Evolutionary conservation across 2,888 invertebrate species (phyloP).

Genomic region (Lepidocyrtoides sp.): DNA sequence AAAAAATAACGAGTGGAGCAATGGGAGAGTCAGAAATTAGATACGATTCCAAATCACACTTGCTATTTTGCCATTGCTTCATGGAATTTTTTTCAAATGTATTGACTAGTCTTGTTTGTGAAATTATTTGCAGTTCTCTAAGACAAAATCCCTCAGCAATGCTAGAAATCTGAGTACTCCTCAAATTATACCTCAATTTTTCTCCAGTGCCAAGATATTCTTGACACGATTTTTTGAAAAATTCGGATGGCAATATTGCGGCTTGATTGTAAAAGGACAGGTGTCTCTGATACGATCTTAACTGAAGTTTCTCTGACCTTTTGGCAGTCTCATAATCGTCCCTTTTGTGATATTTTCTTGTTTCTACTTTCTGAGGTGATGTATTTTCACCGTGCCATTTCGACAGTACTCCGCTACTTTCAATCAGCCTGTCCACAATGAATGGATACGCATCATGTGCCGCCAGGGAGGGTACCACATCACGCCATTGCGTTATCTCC

Average conservation of each 20-base stretch:
- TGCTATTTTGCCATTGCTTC: neutral
- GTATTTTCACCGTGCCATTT: neutral
- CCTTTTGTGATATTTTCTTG: neutral
- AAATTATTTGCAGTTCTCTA: neutral
- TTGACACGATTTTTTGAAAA: neutral
- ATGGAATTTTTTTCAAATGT: neutral
- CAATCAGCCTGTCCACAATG: conserved; percentile 43
- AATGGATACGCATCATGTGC: conserved; percentile 58
- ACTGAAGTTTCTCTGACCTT: neutral
- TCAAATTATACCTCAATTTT: neutral
- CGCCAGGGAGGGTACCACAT: conserved; percentile 13
- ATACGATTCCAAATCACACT: neutral
- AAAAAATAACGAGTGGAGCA: neutral
- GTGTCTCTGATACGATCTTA: conserved; percentile 15
- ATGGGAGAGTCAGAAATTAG: neutral
- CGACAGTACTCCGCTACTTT: conserved; percentile 31
- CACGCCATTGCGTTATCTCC: conserved; percentile 57
- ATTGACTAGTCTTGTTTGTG: neutral
- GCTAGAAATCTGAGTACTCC: neutral
- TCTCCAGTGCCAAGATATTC: neutral
- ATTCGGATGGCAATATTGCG: neutral
- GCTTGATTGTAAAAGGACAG: conserved; percentile 26
- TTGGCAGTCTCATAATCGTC: neutral
- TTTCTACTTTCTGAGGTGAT: neutral
- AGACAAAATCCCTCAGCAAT: neutral